Percentiles rank a stretch among this genome's conserved stretches.
phyloP scores from a whole-genome alignment of 2,888 invertebrate genomes.

The Drosophila dives region DNA sequence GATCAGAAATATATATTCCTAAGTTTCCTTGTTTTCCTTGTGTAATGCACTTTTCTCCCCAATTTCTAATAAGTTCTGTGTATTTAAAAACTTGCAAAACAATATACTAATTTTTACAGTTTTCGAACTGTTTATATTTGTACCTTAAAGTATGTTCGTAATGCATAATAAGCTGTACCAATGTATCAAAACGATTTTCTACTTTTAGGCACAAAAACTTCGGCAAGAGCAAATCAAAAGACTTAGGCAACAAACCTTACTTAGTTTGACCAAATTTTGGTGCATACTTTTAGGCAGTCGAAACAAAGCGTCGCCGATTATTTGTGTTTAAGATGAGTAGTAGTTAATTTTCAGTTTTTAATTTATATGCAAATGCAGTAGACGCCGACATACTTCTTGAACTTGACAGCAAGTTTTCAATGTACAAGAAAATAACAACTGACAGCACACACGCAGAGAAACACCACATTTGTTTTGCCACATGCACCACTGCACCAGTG shows the following conservation, averaged over 20 bases:
- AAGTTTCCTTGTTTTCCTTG: too few relatives aligned
- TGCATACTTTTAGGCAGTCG: slow-evolving; percentile 41
- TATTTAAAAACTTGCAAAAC: not conserved
- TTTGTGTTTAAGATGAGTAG: not conserved
- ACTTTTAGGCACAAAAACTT: slow-evolving; percentile 33
- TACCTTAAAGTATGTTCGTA: slow-evolving; percentile 7
- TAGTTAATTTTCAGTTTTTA: slow-evolving; percentile 39
- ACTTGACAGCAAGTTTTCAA: slow-evolving; percentile 60
- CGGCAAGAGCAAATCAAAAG: slow-evolving; percentile 31
- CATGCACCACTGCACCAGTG: slow-evolving; percentile 4
- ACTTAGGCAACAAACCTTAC: slow-evolving; percentile 60
- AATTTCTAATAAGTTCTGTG: not conserved
- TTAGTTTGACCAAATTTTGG: not conserved
- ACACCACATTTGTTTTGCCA: not conserved
- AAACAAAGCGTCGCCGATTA: too few relatives aligned
- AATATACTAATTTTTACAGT: not conserved
- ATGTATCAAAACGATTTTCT: not conserved
- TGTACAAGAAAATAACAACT: slow-evolving; percentile 37
- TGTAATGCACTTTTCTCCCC: not conserved
- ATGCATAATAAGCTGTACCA: too few relatives aligned
- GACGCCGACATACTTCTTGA: slow-evolving; percentile 28
- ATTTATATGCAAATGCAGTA: slow-evolving; percentile 68
- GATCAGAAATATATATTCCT: not conserved
- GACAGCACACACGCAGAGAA: slow-evolving; percentile 27
- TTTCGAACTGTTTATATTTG: not conserved